Conservation (phyloP, 1,140 invertebrate genomes). For the Brachionus calyciflorus region DNA sequence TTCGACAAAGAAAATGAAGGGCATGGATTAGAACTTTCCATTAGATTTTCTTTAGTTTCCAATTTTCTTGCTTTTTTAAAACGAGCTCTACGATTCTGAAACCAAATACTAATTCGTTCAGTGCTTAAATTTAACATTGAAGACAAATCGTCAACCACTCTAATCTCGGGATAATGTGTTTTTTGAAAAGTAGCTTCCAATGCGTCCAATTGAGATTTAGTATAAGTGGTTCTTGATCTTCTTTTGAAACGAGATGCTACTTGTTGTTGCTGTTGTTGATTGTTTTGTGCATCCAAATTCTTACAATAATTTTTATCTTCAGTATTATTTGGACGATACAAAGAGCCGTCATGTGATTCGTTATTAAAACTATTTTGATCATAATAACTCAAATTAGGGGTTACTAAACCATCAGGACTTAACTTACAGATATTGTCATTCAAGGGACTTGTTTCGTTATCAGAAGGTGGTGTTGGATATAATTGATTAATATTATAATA, state of each 20-base stretch:
- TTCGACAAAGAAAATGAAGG: background rate
- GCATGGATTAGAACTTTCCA: background rate
- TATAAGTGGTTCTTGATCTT: constrained; percentile 41
- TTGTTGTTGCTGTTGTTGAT: background rate
- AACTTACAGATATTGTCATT: background rate
- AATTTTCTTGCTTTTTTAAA: constrained; percentile 42
- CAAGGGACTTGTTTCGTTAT: background rate
- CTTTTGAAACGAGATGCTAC: background rate
- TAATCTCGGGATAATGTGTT: constrained; percentile 40
- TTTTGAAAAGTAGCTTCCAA: constrained; percentile 44
- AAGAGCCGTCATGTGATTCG: constrained; percentile 14
- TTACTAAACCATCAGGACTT: background rate
- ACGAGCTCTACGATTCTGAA: constrained; percentile 46
- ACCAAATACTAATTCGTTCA: constrained; percentile 34
- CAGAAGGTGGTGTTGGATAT: constrained; percentile 38
- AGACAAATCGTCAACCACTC: constrained; percentile 41
- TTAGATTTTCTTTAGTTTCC: constrained; percentile 23
- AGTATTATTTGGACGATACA: background rate
- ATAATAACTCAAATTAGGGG: background rate
- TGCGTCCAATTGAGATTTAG: constrained; percentile 33
- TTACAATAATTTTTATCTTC: background rate
- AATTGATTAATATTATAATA: background rate
- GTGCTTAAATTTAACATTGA: constrained; percentile 37
- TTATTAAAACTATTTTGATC: constrained; percentile 35
- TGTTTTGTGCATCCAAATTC: background rate